Base-by-base conservation (phyloP, 2,113 vertebrate species). In the Cichladusa arquata region DNA sequence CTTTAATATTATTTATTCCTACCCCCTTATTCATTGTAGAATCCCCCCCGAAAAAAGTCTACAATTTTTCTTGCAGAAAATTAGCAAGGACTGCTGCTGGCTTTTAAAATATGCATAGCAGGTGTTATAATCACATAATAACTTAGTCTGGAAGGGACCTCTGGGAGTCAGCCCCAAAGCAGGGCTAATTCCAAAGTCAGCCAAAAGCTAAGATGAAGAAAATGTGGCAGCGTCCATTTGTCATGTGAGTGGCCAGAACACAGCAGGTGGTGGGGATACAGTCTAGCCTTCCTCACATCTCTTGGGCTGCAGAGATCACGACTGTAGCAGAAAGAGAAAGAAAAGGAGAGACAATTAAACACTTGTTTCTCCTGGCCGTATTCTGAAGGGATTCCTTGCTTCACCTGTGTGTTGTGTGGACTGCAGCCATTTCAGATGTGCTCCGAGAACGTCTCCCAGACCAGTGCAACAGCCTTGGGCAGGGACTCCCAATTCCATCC, bases 221-320 rank as follows among this genome's bases (percentile, higher is more conserved):
- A 47, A 42, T 0, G 2, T 19, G 33, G 18, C 36, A 45, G 10
- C 84, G 56, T 81, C 29, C 31, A 34, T 85, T 74, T 85, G 12
- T 42, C 64, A 54, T 13, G 25, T 14, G 57, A 88, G 26, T 18
- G 34, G 16, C 62, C 83, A 56, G 72, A 81, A 73, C 1, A 0
- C 22, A 54, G 85, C 22, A 19, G 66, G 8, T 40, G 24, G 12
- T 2, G 13, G 15, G 47, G 61, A 50, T 48, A 50, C 42, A 70
- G 19, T 19, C 26, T 13, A 25, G 18, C 12, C 33, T 76, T 88
- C 45, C 20, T 76, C 62, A 48, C 24, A 34, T 33, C 53, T 67
- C 34, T 5, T 1, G 33, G 26, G 19, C 57, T 76, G 33, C 0
- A 0, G 26, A 8, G 45, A 42, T 23, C 1, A 2, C 47, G 12